Percentiles rank a stretch among this genome's conserved stretches.
These are phyloP conservation scores for Platyscapa corneri DNA, from an alignment of 1,140 invertebrate genomes.

Conservation along the genomic window DNA sequence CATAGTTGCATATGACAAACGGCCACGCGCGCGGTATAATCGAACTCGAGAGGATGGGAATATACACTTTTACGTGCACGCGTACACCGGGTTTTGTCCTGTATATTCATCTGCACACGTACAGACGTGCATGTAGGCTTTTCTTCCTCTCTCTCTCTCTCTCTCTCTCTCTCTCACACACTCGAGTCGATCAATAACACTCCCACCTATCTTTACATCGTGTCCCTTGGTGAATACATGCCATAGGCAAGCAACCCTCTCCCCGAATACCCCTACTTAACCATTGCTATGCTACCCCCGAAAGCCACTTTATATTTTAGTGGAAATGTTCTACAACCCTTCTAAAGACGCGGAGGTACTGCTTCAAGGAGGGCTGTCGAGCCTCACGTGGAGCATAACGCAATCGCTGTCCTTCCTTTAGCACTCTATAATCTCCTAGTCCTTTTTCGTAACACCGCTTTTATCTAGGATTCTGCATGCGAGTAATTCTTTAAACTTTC, in stretches of 20 bases:
- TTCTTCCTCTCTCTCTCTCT: conserved; percentile 16
- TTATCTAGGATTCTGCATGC: not conserved
- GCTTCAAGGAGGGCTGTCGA: conserved; percentile 45
- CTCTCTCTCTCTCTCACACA: conserved; percentile 22
- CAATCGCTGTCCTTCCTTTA: conserved; percentile 11
- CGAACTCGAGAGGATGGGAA: not conserved
- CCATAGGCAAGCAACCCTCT: conserved; percentile 25
- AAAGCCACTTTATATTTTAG: conserved; percentile 74
- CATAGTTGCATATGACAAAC: conserved; percentile 44
- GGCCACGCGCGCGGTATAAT: conserved; percentile 8
- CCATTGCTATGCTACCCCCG: conserved; percentile 70
- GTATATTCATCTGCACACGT: conserved; percentile 50
- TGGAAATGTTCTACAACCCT: conserved; percentile 72
- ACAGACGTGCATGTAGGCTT: conserved; percentile 48
- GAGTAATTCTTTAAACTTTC: not conserved
- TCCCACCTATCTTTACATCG: conserved; percentile 49
- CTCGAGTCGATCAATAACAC: conserved; percentile 72
- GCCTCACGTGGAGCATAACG: not conserved
- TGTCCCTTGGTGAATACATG: conserved; percentile 41
- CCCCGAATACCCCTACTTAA: conserved; percentile 49
- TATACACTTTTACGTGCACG: conserved; percentile 37
- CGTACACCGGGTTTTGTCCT: conserved; percentile 31
- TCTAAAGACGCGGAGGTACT: conserved; percentile 65
- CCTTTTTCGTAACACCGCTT: conserved; percentile 33
- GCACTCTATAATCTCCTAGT: conserved; percentile 15